Evolutionary conservation across 1,140 invertebrate genomes (phyloP), one percentile per base, ranked within the genome.

Genomic region (Drosophila santomea): DNA sequence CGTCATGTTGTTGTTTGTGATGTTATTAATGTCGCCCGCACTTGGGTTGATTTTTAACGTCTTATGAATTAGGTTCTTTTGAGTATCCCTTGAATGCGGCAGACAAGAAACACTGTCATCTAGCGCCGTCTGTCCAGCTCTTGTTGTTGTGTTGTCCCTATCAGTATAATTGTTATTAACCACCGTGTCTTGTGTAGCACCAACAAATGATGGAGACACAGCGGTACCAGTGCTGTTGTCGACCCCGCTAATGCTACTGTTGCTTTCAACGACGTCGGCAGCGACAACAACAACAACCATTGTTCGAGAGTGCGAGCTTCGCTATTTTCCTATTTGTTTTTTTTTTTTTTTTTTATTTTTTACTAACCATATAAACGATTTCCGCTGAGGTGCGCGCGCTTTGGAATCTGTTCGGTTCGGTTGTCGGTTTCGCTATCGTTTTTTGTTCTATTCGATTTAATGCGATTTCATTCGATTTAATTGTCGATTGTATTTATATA

Each of bases 261-360:
- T 74, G 43, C 43, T 48, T 89, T 72, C 66, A 47, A 76, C 71
- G 71, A 72, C 72, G 72, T 75, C 61, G 73, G 25, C 64, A 51
- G 57, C 83, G 71, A 69, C 74, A 82, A 72, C 69, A 71, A 60
- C 77, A 57, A 85, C 79, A 74, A 88, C 79, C 83, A 88, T 88
- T 88, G 83, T 88, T 77, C 41, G 71, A 79, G 71, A 81, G 41
- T 62, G 64, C 58, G 39, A 55, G 64, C 59, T 61, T 64, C 51
- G 68, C 61, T 71, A 79, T 69, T 58, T 41, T 57, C 59, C 8
- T 74, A 56, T 77, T 67, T 58, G 62, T 71, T 44, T 72, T 60
- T 17, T n/a, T n/a, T 15, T 1, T 20, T 15, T 67, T 41, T 55
- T 78, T 57, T 66, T 47, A 17, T 50, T 66, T 67, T 58, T 61